These are phyloP conservation scores for Linnaemya vulpina DNA, from an alignment of 2,888 invertebrate genomes.

Conservation along the genomic window DNA sequence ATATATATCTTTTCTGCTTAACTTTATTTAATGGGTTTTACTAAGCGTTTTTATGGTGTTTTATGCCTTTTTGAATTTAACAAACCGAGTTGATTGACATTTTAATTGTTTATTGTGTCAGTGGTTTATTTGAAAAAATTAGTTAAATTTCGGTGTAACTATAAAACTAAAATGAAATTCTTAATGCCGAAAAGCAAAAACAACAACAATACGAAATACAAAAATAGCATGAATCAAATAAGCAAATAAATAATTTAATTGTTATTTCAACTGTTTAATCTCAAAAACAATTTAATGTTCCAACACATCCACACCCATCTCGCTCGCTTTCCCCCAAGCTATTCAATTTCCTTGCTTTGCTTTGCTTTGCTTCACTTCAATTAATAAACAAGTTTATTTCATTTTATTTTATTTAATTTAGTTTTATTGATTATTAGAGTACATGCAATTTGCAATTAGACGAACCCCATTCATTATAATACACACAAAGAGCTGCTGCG, in stretches of 20 bases:
- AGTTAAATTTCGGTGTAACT: neutral
- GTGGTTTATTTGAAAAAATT: neutral
- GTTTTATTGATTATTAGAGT: neutral
- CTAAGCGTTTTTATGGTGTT: slow-evolving; percentile 19
- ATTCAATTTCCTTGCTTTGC: neutral
- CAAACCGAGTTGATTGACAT: slow-evolving; percentile 72
- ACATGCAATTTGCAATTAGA: slow-evolving; percentile 26
- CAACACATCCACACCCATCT: neutral
- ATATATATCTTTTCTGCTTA: neutral
- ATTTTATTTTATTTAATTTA: neutral
- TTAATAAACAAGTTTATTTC: neutral
- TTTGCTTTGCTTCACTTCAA: neutral
- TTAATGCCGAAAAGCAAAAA: neutral
- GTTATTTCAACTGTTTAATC: neutral
- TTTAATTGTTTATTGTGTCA: slow-evolving; percentile 72
- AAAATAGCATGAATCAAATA: neutral
- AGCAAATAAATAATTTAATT: neutral
- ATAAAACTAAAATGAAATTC: slow-evolving; percentile 5
- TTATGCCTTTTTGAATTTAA: slow-evolving; percentile 3
- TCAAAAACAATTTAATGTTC: neutral
- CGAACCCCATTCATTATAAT: slow-evolving; percentile 17
- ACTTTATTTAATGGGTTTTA: slow-evolving; percentile 28
- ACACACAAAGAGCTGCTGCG: neutral
- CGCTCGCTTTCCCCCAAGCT: neutral
- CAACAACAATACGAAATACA: neutral